Evolutionary conservation across 1,140 invertebrate genomes (phyloP).

Genomic region (Drosophila fuyamai): DNA sequence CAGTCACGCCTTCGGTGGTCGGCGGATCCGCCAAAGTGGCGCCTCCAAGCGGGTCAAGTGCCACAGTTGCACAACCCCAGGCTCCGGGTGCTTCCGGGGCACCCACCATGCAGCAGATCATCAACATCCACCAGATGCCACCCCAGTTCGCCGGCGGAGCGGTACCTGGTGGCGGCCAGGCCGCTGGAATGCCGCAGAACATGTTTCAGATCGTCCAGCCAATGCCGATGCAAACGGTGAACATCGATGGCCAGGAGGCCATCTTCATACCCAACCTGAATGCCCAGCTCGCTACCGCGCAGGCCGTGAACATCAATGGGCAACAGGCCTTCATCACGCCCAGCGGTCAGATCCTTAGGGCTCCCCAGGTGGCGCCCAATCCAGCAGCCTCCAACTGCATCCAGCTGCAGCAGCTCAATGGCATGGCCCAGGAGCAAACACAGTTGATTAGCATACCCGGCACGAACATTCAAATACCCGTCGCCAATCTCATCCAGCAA

Average conservation of each 20-base stretch:
- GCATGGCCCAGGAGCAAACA: slow-evolving; percentile 86
- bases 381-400: slow-evolving; percentile 50
- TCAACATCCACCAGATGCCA: slow-evolving; percentile 80
- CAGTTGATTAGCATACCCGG: slow-evolving; percentile 86
- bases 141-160: slow-evolving; percentile 59
- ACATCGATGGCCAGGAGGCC: slow-evolving; percentile 96
- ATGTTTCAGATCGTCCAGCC: slow-evolving; percentile 84
- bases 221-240: slow-evolving; percentile 92
- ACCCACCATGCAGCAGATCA: slow-evolving; percentile 73
- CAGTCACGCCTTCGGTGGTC: slow-evolving; percentile 36
- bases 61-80: neutral
- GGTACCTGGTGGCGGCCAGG: slow-evolving; percentile 8
- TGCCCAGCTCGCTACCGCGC: slow-evolving; percentile 70
- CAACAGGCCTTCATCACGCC: slow-evolving; percentile 86
- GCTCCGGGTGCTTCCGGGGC: slow-evolving; percentile 21
- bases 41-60: slow-evolving; percentile 31
- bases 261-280: slow-evolving; percentile 91
- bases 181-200: slow-evolving; percentile 57
- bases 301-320: slow-evolving; percentile 79
- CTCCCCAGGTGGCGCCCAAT: slow-evolving; percentile 76
- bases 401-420: slow-evolving; percentile 85
- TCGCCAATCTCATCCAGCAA: slow-evolving; percentile 74
- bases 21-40: slow-evolving; percentile 39
- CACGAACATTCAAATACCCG: slow-evolving; percentile 87
- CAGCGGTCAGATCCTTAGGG: slow-evolving; percentile 88